phyloP scores from a whole-genome alignment of 2,888 invertebrate species.

The Cylloceria caligata region DNA sequence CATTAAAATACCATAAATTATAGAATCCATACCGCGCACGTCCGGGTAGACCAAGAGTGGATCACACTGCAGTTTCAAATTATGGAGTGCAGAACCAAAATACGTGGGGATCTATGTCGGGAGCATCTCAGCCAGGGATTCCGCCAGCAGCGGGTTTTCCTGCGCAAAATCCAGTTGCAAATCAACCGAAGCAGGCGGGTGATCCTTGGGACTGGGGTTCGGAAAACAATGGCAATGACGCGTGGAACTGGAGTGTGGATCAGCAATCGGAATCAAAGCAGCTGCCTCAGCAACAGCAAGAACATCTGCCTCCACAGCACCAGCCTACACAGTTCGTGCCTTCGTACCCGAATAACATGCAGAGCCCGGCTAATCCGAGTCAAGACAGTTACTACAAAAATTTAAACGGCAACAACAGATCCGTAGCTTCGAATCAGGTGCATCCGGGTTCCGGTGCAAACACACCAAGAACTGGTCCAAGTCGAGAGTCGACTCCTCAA shows the following conservation, averaged over 20 bases:
- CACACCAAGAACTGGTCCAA: conserved; percentile 62
- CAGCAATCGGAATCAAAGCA: conserved; percentile 77
- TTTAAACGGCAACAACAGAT: conserved; percentile 79
- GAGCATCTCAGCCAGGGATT: conserved; percentile 69
- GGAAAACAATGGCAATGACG: conserved; percentile 79
- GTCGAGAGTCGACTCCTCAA: conserved; percentile 75
- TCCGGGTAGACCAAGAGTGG: conserved; percentile 77
- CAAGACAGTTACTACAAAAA: conserved; percentile 81
- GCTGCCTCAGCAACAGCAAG: conserved; percentile 61
- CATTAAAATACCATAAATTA: conserved; percentile 45
- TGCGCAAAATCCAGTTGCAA: conserved; percentile 67
- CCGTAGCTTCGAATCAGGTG: conserved; percentile 69
- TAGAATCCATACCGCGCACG: conserved; percentile 83
- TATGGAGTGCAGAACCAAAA: conserved; percentile 80
- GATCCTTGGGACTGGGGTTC: conserved; percentile 81
- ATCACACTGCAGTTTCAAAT: conserved; percentile 73
- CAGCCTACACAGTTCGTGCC: conserved; percentile 69
- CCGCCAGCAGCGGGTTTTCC: conserved; percentile 69
- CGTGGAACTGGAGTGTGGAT: conserved; percentile 83
- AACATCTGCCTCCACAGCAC: conserved; percentile 50
- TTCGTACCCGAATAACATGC: conserved; percentile 75
- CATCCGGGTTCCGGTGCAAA: conserved; percentile 71
- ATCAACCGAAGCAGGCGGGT: conserved; percentile 72
- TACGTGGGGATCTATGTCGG: conserved; percentile 75
- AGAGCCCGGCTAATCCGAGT: conserved; percentile 70